Percentiles rank a stretch among this genome's conserved stretches.
phyloP scores from a whole-genome alignment of 2,888 invertebrate genomes.

The Flexamia atlantica region DNA sequence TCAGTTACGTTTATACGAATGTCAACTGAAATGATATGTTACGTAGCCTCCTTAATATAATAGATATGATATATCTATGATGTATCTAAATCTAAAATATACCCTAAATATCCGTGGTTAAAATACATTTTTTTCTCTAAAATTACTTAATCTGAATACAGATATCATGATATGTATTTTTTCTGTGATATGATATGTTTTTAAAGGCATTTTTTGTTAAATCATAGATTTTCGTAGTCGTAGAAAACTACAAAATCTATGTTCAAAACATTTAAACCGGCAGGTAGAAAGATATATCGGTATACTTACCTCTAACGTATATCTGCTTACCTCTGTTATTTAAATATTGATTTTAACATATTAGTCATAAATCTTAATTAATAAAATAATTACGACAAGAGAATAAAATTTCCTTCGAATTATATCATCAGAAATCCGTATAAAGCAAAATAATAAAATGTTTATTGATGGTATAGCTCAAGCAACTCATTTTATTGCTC shows the following conservation, averaged over 20 bases:
- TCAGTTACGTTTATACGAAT: no score
- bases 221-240: not conserved
- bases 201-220: not conserved
- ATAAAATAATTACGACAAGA: no score
- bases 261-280: no score
- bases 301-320: no score
- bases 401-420: no score
- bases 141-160: not conserved
- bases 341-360: not conserved
- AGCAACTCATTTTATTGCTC: constrained; percentile 45
- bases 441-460: no score
- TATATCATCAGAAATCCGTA: no score
- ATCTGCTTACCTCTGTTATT: not conserved
- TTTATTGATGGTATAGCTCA: constrained; percentile 48
- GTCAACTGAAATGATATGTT: constrained; percentile 9
- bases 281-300: no score
- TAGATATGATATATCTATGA: not conserved
- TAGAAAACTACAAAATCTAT: no score
- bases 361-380: no score
- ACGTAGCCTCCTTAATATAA: not conserved
- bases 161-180: not conserved
- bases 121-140: not conserved
- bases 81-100: not conserved
- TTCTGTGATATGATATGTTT: not conserved
- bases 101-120: not conserved